A percentile compares a stretch with the other conserved stretches of the same genome.
Conservation (phyloP, 2,888 invertebrate species). For the Lamellibrachia satsuma region DNA sequence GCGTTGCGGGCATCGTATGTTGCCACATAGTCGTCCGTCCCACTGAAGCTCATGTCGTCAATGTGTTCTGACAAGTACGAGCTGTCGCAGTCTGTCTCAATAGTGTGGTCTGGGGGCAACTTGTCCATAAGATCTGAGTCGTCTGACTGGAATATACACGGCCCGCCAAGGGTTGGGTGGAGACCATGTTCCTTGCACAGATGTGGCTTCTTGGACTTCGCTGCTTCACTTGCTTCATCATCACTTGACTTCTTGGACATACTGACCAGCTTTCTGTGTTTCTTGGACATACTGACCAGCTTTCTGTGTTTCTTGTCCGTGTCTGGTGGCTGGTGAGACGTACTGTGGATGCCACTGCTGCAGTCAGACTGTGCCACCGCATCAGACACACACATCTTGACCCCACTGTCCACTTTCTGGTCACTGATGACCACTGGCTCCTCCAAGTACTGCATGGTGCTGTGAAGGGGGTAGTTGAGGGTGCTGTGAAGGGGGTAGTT, state of each 20-base stretch:
- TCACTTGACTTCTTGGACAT: too few species aligned
- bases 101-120: not conserved
- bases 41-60: slow-evolving; percentile 33
- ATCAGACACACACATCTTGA: not conserved
- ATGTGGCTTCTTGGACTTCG: slow-evolving; percentile 2
- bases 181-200: slow-evolving; percentile 41
- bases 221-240: not conserved
- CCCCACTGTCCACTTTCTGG: not conserved
- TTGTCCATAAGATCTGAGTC: slow-evolving; percentile 8
- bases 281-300: too few species aligned
- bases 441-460: slow-evolving; percentile 29
- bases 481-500: slow-evolving; percentile 43
- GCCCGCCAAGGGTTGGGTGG: slow-evolving; percentile 39
- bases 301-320: too few species aligned
- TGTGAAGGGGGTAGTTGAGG: slow-evolving; percentile 41
- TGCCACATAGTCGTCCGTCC: slow-evolving; percentile 34
- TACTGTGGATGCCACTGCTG: not conserved
- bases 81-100: slow-evolving; percentile 42
- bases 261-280: too few species aligned
- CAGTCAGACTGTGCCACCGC: not conserved
- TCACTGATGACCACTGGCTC: not conserved
- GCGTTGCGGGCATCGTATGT: slow-evolving; percentile 35
- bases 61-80: slow-evolving; percentile 40
- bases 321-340: slow-evolving; percentile 19
- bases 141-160: slow-evolving; percentile 39